phyloP scores from a whole-genome alignment of 2,113 vertebrate species.

The Leucoraja erinaceus region DNA sequence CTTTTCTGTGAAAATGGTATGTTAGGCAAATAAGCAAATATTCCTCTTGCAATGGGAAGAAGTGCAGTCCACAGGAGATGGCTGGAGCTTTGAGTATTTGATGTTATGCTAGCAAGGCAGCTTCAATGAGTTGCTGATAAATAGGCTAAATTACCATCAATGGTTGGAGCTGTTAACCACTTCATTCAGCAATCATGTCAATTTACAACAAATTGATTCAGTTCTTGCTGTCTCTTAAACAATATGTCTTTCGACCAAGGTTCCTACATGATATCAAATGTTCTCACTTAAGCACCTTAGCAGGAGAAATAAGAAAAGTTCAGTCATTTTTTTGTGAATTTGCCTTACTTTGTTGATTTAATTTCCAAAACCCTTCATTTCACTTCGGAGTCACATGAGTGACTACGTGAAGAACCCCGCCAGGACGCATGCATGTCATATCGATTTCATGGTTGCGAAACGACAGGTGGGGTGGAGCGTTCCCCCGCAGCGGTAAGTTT shows the following conservation, averaged over 20 bases:
- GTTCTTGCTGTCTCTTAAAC: neutral
- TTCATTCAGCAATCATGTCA: neutral
- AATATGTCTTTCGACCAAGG: neutral
- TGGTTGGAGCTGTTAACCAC: neutral
- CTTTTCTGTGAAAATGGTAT: neutral
- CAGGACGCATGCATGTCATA: too few relatives aligned
- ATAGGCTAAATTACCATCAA: neutral
- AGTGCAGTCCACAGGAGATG: neutral
- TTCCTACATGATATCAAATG: neutral
- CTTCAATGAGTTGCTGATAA: neutral
- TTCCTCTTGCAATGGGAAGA: neutral
- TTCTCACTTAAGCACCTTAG: neutral
- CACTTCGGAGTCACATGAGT: too few relatives aligned
- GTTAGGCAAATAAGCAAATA: neutral
- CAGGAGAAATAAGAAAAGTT: neutral
- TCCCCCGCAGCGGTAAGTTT: too few relatives aligned
- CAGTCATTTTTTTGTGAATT: neutral
- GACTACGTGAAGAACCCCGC: too few relatives aligned
- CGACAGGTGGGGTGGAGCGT: too few relatives aligned
- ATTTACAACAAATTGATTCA: constrained; percentile 8
- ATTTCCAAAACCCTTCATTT: neutral
- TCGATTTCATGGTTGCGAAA: too few relatives aligned
- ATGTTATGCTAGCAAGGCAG: neutral
- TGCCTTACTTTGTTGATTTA: neutral
- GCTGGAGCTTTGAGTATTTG: neutral